phyloP scores from a whole-genome alignment of 2,113 vertebrate genomes.

The Poeciliopsis turrubarensis region DNA sequence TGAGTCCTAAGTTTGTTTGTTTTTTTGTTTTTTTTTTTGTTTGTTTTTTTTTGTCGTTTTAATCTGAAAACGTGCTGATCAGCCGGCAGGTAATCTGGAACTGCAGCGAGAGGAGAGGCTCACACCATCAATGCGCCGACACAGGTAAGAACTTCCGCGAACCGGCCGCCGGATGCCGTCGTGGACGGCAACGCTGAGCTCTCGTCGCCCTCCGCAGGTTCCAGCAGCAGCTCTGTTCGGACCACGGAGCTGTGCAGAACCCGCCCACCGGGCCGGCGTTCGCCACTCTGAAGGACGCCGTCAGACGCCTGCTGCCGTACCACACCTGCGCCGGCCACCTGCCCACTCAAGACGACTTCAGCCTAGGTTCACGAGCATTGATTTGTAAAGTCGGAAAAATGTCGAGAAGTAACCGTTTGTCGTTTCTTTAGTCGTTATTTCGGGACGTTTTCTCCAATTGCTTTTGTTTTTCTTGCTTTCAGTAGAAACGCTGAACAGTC shows the following conservation, averaged over 20 bases:
- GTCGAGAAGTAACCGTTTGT: not conserved
- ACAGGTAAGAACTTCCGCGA: conserved; percentile 66
- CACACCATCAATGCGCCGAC: conserved; percentile 70
- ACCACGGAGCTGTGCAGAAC: conserved; percentile 74
- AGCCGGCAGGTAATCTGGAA: conserved; percentile 58
- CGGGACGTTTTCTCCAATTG: not conserved
- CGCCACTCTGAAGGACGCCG: conserved; percentile 74
- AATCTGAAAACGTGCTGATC: conserved; percentile 4
- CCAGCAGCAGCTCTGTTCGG: conserved; percentile 78
- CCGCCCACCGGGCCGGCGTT: conserved; percentile 71
- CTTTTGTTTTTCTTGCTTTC: no score
- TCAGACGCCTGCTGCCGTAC: conserved; percentile 78
- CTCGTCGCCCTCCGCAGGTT: conserved; percentile 60
- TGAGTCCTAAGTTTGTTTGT: not conserved
- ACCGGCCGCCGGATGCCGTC: not conserved
- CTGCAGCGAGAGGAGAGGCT: conserved; percentile 63
- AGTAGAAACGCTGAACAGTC: not conserved
- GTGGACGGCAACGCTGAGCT: not conserved
- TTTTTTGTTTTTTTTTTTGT: not conserved
- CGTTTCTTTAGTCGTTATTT: not conserved
- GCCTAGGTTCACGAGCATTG: conserved; percentile 61
- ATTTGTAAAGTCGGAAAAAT: not conserved
- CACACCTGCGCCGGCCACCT: conserved; percentile 77
- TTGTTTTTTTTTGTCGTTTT: no score
- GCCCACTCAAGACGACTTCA: conserved; percentile 73